Conservation (phyloP, 2,113 vertebrate species). For the Aegotheles bennettii region DNA sequence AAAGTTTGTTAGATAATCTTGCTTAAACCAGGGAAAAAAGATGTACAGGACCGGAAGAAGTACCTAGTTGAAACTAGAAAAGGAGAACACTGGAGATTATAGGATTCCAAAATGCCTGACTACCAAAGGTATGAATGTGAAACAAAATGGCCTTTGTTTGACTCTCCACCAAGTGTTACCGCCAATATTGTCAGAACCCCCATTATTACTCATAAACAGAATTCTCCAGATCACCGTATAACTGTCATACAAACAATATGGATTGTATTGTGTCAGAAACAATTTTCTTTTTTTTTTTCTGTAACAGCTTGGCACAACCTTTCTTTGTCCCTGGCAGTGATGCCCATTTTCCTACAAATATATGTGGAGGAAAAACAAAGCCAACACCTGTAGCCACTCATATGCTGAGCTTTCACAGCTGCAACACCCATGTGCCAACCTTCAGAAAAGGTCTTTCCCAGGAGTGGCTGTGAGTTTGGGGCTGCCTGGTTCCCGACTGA, state of each 20-base stretch:
- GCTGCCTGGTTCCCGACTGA: not conserved
- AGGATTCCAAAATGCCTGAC: constrained; percentile 49
- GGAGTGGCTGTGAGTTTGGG: not conserved
- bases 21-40: not conserved
- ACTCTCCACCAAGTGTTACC: not conserved
- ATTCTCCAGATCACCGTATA: constrained; percentile 30
- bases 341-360: not conserved
- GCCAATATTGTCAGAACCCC: not conserved
- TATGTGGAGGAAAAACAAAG: not conserved
- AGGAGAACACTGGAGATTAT: not conserved
- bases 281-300: not conserved
- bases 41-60: not conserved
- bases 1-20: not conserved
- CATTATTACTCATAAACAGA: constrained; percentile 40
- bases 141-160: constrained; percentile 55
- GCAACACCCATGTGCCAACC: constrained; percentile 2
- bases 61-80: not conserved
- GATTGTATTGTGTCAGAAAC: constrained; percentile 16
- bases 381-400: constrained; percentile 36
- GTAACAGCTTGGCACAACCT: constrained; percentile 24
- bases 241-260: constrained; percentile 15
- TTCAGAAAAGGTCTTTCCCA: constrained; percentile 9
- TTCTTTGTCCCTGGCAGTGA: constrained; percentile 7
- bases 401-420: constrained; percentile 33
- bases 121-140: constrained; percentile 2